These are phyloP conservation scores for Crocodylus rhombifer DNA, from an alignment of 2,797 vertebrate genomes.

Conservation along the genomic window DNA sequence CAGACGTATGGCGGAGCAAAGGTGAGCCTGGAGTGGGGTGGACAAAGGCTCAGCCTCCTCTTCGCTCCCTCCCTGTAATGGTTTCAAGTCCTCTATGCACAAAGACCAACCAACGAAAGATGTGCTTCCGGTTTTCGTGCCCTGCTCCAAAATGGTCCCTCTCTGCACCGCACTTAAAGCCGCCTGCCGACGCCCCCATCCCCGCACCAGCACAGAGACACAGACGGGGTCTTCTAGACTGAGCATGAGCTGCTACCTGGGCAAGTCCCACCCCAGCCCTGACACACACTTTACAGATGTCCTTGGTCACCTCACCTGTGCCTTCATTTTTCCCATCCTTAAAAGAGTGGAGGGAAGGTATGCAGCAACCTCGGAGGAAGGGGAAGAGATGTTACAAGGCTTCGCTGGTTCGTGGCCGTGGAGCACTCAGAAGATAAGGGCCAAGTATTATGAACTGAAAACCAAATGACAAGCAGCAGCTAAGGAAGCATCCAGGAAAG, in stretches of 20 bases:
- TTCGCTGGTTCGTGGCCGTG: not conserved
- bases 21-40: not conserved
- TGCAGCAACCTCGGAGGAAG: not conserved
- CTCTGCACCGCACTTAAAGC: not conserved
- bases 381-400: not conserved
- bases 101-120: not conserved
- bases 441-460: not conserved
- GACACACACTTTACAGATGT: not conserved
- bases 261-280: not conserved
- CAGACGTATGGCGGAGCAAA: not conserved
- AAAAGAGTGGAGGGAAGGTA: not conserved
- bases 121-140: not conserved
- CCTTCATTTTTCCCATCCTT: not conserved
- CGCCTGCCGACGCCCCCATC: not conserved
- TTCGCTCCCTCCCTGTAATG: not conserved
- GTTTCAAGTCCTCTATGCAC: not conserved
- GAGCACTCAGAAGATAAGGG: not conserved
- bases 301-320: not conserved
- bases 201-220: not conserved
- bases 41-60: not conserved
- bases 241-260: not conserved
- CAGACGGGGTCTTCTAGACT: not conserved
- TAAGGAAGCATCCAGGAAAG: not conserved
- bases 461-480: not conserved
- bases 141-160: not conserved